Conservation (phyloP, 1,140 invertebrate species). For the Marisa cornuarietis region DNA sequence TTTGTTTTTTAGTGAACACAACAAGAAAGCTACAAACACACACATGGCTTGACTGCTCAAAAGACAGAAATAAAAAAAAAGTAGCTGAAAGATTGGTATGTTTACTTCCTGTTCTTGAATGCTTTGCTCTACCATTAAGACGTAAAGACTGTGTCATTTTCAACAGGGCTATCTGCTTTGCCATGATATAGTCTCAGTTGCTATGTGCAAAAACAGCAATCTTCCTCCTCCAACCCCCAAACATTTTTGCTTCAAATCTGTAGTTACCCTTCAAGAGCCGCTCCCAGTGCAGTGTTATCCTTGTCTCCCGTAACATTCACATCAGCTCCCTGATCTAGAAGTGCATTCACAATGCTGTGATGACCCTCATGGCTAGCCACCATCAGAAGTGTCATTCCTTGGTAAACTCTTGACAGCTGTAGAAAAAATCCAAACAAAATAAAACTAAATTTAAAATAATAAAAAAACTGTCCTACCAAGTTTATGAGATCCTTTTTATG, state of each 20-base stretch:
- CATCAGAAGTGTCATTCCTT: constrained; percentile 25
- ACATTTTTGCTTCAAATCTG: background rate
- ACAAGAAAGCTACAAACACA: background rate
- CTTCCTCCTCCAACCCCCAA: background rate
- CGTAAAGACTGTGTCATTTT: no score
- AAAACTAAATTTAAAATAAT: no score
- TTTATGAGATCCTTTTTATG: no score
- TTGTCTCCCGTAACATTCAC: constrained; percentile 14
- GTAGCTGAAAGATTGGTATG: no score
- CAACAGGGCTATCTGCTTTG: background rate
- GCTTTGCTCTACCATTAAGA: no score
- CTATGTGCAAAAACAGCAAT: background rate
- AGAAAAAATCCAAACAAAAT: background rate
- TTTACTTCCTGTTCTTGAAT: no score
- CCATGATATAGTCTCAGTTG: background rate
- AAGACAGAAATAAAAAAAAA: background rate
- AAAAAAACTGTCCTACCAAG: no score
- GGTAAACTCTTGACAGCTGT: constrained; percentile 6
- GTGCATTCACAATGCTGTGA: constrained; percentile 7
- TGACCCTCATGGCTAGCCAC: constrained; percentile 22
- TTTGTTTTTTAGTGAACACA: no score
- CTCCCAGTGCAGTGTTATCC: constrained; percentile 20
- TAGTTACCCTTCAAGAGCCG: constrained; percentile 23
- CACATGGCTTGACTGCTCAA: background rate
- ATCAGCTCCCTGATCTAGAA: constrained; percentile 22